phyloP scores from a whole-genome alignment of 2,797 vertebrate species.

The Gymnoscopelus microlampas region DNA sequence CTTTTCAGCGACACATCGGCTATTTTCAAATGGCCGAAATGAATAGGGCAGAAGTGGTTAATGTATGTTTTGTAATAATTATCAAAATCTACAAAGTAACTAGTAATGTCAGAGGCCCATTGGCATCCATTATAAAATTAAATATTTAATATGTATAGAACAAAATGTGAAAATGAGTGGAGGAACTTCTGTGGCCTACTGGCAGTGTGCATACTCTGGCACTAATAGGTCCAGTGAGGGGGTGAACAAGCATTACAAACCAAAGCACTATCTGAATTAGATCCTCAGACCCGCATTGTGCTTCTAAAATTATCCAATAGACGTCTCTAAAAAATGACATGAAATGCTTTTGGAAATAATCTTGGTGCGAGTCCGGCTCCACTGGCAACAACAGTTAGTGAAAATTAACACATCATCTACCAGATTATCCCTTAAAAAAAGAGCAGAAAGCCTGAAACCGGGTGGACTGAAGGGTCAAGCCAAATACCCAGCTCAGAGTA shows the following conservation, averaged over 20 bases:
- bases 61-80: no score
- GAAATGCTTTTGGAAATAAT: slow-evolving; percentile 62
- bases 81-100: no score
- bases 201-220: no score
- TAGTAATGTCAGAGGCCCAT: no score
- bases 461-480: slow-evolving; percentile 39
- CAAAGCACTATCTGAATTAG: slow-evolving; percentile 33
- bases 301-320: slow-evolving; percentile 35
- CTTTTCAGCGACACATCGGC: no score
- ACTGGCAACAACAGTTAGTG: slow-evolving; percentile 58
- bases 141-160: no score
- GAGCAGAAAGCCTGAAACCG: slow-evolving; percentile 42
- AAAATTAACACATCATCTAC: slow-evolving; percentile 47
- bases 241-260: slow-evolving; percentile 16
- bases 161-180: not conserved
- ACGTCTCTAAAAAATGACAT: slow-evolving; percentile 60
- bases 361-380: slow-evolving; percentile 50
- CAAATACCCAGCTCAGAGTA: slow-evolving; percentile 49
- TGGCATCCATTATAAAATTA: no score
- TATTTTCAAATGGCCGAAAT: no score
- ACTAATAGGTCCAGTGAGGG: not conserved
- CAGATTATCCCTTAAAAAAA: slow-evolving; percentile 59
- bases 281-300: slow-evolving; percentile 25
- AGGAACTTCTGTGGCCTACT: not conserved
- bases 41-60: no score